phyloP scores from a whole-genome alignment of 2,113 vertebrate species.

The Phaetusa simplex region DNA sequence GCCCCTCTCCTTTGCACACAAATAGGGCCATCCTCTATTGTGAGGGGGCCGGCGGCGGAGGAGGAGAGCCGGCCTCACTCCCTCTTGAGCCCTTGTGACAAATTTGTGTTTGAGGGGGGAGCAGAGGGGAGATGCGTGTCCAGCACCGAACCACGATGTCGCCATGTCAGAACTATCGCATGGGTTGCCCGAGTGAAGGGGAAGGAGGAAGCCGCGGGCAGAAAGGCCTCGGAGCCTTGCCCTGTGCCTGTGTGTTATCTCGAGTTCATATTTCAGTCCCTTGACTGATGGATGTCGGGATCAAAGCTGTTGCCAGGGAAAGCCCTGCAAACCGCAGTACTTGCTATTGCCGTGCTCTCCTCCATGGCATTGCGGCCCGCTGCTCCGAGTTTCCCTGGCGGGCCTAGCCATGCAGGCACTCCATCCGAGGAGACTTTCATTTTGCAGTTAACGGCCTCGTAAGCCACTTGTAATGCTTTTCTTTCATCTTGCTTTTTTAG shows the following conservation, averaged over 20 bases:
- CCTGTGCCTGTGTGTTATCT: background rate
- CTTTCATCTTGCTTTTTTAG: background rate
- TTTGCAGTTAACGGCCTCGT: background rate
- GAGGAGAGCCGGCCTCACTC: background rate
- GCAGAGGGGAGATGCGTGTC: background rate
- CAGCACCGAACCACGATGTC: background rate
- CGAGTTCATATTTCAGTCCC: background rate
- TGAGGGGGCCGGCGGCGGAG: background rate
- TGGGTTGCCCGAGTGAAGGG: accelerated
- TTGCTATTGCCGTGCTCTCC: background rate
- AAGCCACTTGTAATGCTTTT: background rate
- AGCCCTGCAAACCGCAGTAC: background rate
- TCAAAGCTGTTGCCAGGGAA: background rate
- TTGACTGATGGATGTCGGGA: background rate
- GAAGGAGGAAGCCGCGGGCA: background rate
- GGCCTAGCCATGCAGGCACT: background rate
- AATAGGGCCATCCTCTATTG: conserved; percentile 36
- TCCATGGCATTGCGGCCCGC: background rate
- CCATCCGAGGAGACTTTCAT: background rate
- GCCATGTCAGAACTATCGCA: background rate
- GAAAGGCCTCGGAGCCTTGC: background rate
- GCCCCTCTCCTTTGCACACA: conserved; percentile 43
- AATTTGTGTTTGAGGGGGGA: background rate
- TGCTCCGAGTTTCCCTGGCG: background rate
- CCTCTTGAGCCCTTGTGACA: background rate